Evolutionary conservation across 2,888 invertebrate species (phyloP).

Genomic region (Lissocephala sabroskyi): DNA sequence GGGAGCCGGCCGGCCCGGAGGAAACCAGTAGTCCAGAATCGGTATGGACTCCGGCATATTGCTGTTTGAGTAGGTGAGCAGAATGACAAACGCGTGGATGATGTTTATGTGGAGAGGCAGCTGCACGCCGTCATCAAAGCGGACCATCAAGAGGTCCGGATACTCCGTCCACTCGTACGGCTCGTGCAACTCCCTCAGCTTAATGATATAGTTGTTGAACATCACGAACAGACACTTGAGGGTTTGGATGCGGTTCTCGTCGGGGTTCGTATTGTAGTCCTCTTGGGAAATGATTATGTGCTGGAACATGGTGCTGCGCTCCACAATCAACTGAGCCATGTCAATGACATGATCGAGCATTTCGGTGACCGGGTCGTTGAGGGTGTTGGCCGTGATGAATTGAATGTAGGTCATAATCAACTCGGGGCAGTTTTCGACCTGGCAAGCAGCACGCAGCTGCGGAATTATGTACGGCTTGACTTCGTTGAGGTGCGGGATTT

Average conservation of each 20-base stretch:
- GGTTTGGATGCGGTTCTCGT: constrained; percentile 74
- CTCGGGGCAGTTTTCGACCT: constrained; percentile 90
- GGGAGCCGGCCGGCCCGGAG: constrained; percentile 80
- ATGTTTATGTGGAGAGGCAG: constrained; percentile 73
- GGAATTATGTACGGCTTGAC: constrained; percentile 80
- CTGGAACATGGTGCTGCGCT: constrained; percentile 88
- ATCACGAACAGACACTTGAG: constrained; percentile 82
- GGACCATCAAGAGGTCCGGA: constrained; percentile 71
- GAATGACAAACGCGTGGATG: constrained; percentile 87
- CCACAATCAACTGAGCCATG: constrained; percentile 92
- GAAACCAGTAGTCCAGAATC: constrained; percentile 91
- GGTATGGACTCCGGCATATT: constrained; percentile 69
- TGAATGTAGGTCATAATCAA: constrained; percentile 84
- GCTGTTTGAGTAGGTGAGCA: constrained; percentile 81
- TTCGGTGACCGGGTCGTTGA: constrained; percentile 78
- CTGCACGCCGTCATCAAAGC: constrained; percentile 71
- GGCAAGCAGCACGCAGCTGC: constrained; percentile 88
- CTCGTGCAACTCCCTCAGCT: constrained; percentile 74
- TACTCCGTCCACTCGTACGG: constrained; percentile 71
- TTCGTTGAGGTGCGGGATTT: constrained; percentile 84
- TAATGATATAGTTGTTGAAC: constrained; percentile 83
- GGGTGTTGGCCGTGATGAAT: constrained; percentile 85
- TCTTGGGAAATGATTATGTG: constrained; percentile 79
- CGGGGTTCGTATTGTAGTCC: constrained; percentile 42
- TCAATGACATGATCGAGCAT: constrained; percentile 83